Conservation (phyloP, 2,888 invertebrate species). For the Teleiodes luculella region DNA sequence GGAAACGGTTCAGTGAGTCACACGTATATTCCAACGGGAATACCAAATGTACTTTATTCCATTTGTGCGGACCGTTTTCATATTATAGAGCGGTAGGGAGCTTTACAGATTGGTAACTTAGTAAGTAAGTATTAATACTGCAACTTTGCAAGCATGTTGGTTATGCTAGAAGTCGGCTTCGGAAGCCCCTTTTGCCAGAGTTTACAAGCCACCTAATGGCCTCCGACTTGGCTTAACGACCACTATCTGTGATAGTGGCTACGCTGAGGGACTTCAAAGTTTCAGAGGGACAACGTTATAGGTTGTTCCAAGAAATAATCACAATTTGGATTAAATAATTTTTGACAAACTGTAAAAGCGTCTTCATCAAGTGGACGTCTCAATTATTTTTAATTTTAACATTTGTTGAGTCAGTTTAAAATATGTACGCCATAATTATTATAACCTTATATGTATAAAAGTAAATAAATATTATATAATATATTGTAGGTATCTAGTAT, state of each 20-base stretch:
- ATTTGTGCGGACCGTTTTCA: neutral
- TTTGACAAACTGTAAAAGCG: too few species aligned
- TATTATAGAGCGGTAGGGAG: neutral
- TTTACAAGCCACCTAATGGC: neutral
- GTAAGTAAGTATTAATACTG: neutral
- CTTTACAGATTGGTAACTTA: neutral
- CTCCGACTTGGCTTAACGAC: neutral
- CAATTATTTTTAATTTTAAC: too few species aligned
- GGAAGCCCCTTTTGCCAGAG: neutral
- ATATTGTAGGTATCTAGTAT: too few species aligned
- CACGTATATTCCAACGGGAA: constrained; percentile 13
- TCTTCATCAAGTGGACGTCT: too few species aligned
- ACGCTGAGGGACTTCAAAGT: neutral
- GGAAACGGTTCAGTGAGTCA: constrained; percentile 10
- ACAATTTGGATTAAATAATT: too few species aligned
- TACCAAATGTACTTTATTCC: constrained; percentile 1
- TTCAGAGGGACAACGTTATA: too few species aligned
- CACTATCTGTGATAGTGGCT: neutral
- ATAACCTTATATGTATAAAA: too few species aligned
- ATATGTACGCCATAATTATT: too few species aligned
- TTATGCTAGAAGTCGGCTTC: too few species aligned
- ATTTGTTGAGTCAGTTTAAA: too few species aligned
- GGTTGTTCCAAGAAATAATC: too few species aligned
- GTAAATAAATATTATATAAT: too few species aligned
- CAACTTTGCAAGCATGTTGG: neutral